Percentiles rank a stretch among this genome's conserved stretches.
Evolutionary conservation across 2,113 vertebrate species (phyloP).

Genomic region (Pycnonotus jocosus): DNA sequence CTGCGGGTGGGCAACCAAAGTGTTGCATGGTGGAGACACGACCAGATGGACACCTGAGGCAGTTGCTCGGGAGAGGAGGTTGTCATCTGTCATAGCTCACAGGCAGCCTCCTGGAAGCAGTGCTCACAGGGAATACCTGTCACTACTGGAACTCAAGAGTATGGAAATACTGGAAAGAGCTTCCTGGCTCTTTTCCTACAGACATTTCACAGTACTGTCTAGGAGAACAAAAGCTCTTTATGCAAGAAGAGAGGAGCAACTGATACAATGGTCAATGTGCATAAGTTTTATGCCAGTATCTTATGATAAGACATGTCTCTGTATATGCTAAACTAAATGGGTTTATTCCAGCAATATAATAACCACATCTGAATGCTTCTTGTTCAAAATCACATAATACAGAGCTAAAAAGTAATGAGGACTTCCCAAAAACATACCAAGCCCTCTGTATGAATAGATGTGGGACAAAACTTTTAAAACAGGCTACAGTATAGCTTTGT

Average conservation of each 20-base stretch:
- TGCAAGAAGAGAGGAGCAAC: neutral
- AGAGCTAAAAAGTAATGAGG: neutral
- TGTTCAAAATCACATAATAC: neutral
- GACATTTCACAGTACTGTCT: neutral
- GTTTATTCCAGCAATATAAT: neutral
- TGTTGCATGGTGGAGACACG: neutral
- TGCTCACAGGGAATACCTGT: neutral
- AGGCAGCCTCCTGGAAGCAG: neutral
- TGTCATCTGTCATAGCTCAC: neutral
- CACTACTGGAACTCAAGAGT: neutral
- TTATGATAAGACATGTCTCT: neutral
- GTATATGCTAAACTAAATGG: neutral
- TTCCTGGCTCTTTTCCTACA: neutral
- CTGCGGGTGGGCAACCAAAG: accelerated
- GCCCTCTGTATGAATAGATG: neutral
- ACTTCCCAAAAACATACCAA: neutral
- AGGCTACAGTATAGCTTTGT: neutral
- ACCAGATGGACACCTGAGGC: neutral
- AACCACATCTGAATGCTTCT: neutral
- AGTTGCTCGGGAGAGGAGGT: neutral
- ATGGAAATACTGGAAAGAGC: neutral
- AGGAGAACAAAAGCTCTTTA: neutral
- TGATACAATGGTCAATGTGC: neutral
- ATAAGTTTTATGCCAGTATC: neutral
- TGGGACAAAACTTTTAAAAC: neutral